Evolutionary conservation across 2,113 vertebrate species (phyloP), one percentile per base, ranked within the genome.

Genomic region (Oncorhynchus clarkii): DNA sequence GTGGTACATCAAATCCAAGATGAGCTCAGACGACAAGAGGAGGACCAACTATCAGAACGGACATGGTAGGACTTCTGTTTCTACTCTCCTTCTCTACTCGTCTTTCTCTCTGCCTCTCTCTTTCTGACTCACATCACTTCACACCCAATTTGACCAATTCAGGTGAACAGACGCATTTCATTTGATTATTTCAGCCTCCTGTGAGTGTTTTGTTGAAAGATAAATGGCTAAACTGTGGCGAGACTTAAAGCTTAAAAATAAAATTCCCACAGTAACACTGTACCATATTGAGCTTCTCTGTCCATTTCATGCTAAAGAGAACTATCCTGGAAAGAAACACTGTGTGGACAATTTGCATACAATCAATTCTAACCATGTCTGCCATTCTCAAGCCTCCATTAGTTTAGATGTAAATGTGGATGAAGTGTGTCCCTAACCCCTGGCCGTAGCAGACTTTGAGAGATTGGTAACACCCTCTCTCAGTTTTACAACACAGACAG

Each of bases 1-100:
- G n/a, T 98, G 96, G 96, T 98, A 97, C 85, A 96, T 98, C 86
- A 98, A 98, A 81, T 95, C 96, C 80, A 98, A 98, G 93, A 97
- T 98, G 95, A 96, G 96, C 84, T 96, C 96, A 39, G 96, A 98
- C 89, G 96, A 98, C 85, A 98, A 97, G 86, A 94, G 96, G 86
- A 93, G 96, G 87, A 91, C 92, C 49, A 93, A 93, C 74, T 91
- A 96, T 85, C 96, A 97, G 90, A 97, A 96, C 60, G 95, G 95
- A 80, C 91, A 94, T 2, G 86, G 96, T 98, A 92, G 96, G 94
- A 48, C 20, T 49, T 24, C 20, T 51, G 67, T 73, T 78, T 18
- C 8, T 12, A 5, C 16, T 67, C 45, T 70, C 16, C 45, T 27
- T 64, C 34, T 22, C 34, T 71, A 3, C 62, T 48, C 26, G n/a